Percentiles rank a stretch among this genome's conserved stretches.
Conservation (phyloP, 2,113 vertebrate species). For the Poeciliopsis prolifica region DNA sequence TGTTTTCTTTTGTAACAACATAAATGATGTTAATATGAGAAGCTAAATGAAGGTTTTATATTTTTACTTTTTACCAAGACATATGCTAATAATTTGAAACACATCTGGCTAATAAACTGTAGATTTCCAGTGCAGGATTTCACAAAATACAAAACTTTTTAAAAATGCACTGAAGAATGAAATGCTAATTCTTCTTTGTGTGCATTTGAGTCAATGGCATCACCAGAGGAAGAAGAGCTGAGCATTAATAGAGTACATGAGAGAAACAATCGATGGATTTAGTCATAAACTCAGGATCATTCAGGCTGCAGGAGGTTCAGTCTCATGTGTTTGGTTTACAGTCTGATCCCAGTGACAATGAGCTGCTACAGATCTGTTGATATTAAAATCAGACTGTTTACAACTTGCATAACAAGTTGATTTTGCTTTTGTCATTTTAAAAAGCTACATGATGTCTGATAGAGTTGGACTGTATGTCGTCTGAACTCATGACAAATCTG, state of each 20-base stretch:
- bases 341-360: no score
- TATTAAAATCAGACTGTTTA: background rate
- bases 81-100: background rate
- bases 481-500: no score
- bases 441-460: no score
- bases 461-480: no score
- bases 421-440: no score
- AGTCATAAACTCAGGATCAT: no score
- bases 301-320: no score
- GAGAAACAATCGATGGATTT: background rate
- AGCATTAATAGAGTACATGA: background rate
- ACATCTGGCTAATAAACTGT: background rate
- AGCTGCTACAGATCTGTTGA: background rate
- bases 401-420: background rate
- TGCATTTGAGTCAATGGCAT: background rate
- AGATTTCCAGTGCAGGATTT: background rate
- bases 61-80: background rate
- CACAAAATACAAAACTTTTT: background rate
- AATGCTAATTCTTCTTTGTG: background rate
- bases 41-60: background rate
- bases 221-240: background rate
- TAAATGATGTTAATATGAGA: background rate
- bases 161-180: background rate
- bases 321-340: no score
- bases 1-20: background rate